Base-by-base conservation (phyloP, 2,888 invertebrate species). In the Hoplodrina blanda region DNA sequence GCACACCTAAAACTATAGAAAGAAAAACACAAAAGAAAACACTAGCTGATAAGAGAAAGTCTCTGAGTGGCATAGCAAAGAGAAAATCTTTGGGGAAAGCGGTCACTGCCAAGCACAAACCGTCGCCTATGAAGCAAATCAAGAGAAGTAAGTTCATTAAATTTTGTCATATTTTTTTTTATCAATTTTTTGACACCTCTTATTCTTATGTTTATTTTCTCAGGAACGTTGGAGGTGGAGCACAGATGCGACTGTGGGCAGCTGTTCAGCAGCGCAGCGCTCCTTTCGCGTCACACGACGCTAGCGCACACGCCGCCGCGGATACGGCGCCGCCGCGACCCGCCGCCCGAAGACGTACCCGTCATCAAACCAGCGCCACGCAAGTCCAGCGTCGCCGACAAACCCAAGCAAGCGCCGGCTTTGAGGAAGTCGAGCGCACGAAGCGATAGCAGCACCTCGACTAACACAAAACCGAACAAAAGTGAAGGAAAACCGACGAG, bases 211-310 rank as follows among this genome's bases (percentile, higher is more conserved):
- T 49, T 37, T 57, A 10, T 52, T 59, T 41, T 25, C 19, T 0
- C 33, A 95, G 95, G 94, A 55, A 89, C 88, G 37, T 67, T 83
- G 13, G 91, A 89, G 52, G 89, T 86, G 55, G 94, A 91, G 90
- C 96, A 97, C 84, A 94, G 97, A 1, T 96, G 96, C 78, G 96
- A 96, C 85, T 96, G 96, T 80, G 96, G 96, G 0, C 93, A 95
- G 85, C 73, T 94, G 76, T 96, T 96, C 87, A 92, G 92, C 67
- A 95, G 94, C 85, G 95, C 93, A 17, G 94, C 95, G 37, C 80
- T 96, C 25, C 82, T 96, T 73, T 81, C 93, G 71, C 91, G 95
- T 66, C 96, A 96, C 91, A 92, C 95, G 2, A 88, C 91, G 17
- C 89, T 95, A 0, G 97, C 94, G 76, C 96, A 96, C 91, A 96